Evolutionary conservation across 2,888 invertebrate genomes (phyloP).

Genomic region (Orthonevra nobilis): DNA sequence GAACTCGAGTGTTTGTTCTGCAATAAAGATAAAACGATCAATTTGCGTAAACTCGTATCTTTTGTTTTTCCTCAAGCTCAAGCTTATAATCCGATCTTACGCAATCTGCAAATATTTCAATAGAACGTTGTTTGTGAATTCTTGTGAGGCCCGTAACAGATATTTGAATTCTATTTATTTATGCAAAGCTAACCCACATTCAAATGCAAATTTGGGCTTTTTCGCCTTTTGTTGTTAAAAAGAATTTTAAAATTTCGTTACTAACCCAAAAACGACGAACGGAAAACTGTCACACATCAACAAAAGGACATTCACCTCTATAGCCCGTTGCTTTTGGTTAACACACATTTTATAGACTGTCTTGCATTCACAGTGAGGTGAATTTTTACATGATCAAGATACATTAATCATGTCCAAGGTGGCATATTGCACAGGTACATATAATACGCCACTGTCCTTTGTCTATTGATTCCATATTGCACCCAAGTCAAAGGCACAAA

Average conservation of each 20-base stretch:
- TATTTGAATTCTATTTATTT: too few species aligned
- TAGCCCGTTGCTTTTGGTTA: conserved; percentile 7
- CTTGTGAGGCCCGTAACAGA: too few species aligned
- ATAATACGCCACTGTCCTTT: conserved; percentile 48
- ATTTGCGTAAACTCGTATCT: too few species aligned
- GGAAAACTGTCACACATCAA: conserved; percentile 20
- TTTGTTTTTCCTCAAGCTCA: too few species aligned
- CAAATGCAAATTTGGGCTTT: conserved; percentile 32
- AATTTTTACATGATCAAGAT: too few species aligned
- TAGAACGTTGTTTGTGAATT: too few species aligned
- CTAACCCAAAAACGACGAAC: background rate
- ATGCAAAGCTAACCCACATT: conserved; percentile 40
- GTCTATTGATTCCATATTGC: background rate
- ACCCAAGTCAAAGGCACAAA: conserved; percentile 39
- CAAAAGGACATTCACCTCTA: conserved; percentile 16
- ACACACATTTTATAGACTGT: too few species aligned
- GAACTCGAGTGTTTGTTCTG: conserved; percentile 1
- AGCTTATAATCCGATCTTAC: too few species aligned
- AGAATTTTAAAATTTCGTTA: conserved; percentile 11
- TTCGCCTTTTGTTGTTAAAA: background rate
- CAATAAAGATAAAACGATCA: background rate
- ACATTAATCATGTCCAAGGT: too few species aligned
- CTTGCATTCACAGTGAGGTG: too few species aligned
- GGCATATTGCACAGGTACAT: conserved; percentile 60
- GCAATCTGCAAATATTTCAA: too few species aligned